Evolutionary conservation across 2,797 vertebrate genomes (phyloP).

Genomic region (Sebastes oblongus): DNA sequence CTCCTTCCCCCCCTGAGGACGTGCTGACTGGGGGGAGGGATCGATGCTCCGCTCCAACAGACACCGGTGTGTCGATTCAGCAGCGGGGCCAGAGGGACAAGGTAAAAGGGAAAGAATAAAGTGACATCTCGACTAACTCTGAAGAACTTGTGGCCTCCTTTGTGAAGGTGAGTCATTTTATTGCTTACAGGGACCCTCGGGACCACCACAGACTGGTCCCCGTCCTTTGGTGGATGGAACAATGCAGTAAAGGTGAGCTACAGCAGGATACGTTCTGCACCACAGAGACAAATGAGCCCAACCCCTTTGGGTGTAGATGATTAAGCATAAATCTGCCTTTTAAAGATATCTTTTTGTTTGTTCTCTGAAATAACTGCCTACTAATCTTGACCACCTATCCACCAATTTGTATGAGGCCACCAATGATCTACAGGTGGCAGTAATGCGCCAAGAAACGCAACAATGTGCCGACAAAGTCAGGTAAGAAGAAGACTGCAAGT

Average conservation of each 20-base stretch:
- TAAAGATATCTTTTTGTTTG: background rate
- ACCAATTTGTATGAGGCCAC: background rate
- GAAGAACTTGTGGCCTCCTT: conserved; percentile 66
- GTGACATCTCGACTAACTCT: conserved; percentile 58
- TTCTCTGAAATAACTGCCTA: background rate
- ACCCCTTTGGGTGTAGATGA: background rate
- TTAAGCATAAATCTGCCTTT: background rate
- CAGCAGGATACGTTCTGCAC: background rate
- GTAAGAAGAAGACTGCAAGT: background rate
- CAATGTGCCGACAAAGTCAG: background rate
- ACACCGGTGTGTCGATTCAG: conserved; percentile 80
- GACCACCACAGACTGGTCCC: conserved; percentile 30
- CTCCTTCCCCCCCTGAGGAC: conserved; percentile 45
- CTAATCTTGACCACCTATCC: background rate
- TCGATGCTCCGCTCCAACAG: conserved; percentile 74
- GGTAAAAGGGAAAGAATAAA: conserved; percentile 49
- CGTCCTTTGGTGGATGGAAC: conserved; percentile 38
- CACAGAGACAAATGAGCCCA: conserved; percentile 8
- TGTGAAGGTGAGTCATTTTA: conserved; percentile 75
- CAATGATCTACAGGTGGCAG: background rate
- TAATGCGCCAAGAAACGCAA: background rate
- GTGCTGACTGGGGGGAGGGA: conserved; percentile 62
- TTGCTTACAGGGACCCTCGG: conserved; percentile 43
- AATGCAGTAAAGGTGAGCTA: conserved; percentile 33
- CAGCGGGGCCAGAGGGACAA: conserved; percentile 66